A percentile compares a stretch with the other conserved stretches of the same genome.
Evolutionary conservation across 2,888 invertebrate species (phyloP).

Genomic region (Trissoscelio sp.): DNA sequence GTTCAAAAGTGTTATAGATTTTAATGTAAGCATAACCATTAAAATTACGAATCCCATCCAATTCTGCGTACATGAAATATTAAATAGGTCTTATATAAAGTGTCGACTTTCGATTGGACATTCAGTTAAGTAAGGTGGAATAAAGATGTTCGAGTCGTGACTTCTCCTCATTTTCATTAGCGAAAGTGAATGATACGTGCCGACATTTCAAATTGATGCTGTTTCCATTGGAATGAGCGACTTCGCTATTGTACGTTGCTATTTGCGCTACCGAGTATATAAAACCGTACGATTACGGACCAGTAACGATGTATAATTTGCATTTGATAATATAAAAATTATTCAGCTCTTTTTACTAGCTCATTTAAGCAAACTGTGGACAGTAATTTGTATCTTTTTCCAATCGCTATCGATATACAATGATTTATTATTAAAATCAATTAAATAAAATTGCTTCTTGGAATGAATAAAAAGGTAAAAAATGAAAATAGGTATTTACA

Average conservation of each 20-base stretch:
- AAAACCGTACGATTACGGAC: slow-evolving; percentile 48
- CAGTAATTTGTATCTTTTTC: not conserved
- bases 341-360: not conserved
- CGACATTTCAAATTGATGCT: slow-evolving; percentile 77
- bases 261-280: slow-evolving; percentile 55
- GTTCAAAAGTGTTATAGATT: slow-evolving; percentile 29
- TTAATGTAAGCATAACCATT: slow-evolving; percentile 60
- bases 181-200: slow-evolving; percentile 82
- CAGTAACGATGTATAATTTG: slow-evolving; percentile 39
- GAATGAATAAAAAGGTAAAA: no score
- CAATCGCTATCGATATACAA: not conserved
- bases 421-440: not conserved
- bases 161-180: slow-evolving; percentile 79
- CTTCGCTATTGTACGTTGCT: slow-evolving; percentile 39
- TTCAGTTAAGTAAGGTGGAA: slow-evolving; percentile 62
- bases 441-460: no score
- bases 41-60: slow-evolving; percentile 41
- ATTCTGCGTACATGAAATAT: slow-evolving; percentile 36
- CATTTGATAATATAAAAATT: slow-evolving; percentile 33
- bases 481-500: no score
- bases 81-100: slow-evolving; percentile 64
- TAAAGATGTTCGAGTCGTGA: slow-evolving; percentile 64
- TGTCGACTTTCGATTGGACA: slow-evolving; percentile 66
- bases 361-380: not conserved
- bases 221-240: slow-evolving; percentile 56